These are phyloP conservation scores for Cynocephalus volans DNA, from an alignment of 2,113 vertebrate species.

Conservation along the genomic window DNA sequence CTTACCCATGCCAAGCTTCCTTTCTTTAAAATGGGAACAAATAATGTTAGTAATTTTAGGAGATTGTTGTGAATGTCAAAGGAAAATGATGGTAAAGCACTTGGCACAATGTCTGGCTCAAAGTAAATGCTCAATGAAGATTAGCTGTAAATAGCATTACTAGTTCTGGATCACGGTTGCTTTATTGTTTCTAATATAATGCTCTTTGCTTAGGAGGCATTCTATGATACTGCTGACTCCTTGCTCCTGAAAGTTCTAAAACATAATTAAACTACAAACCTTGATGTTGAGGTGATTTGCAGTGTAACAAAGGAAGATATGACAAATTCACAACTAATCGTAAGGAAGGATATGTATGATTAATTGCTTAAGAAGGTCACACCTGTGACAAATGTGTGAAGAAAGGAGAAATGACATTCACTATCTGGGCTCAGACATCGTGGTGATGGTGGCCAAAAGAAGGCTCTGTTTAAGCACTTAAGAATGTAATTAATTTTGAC, in stretches of 20 bases:
- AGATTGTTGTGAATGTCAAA: not conserved
- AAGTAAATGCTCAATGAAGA: conserved; percentile 12
- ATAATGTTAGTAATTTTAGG: conserved; percentile 23
- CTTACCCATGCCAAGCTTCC: not conserved
- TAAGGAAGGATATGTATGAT: conserved; percentile 36
- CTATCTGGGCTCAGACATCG: not conserved
- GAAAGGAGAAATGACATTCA: conserved; percentile 22
- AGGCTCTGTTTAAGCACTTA: not conserved
- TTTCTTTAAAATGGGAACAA: conserved; percentile 58
- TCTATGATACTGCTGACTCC: not conserved
- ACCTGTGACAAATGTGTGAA: not conserved
- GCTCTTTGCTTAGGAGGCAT: not conserved
- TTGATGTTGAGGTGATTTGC: not conserved
- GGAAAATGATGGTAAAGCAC: conserved; percentile 8
- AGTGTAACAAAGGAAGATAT: not conserved
- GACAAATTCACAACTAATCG: not conserved
- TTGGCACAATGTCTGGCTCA: not conserved
- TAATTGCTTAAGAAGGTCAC: conserved; percentile 37
- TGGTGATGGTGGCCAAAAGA: not conserved
- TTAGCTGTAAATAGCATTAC: not conserved
- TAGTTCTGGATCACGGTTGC: not conserved
- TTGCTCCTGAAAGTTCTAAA: not conserved
- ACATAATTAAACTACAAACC: conserved; percentile 47
- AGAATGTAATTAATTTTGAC: conserved; percentile 33
- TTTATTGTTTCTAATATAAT: conserved; percentile 62